Evolutionary conservation across 2,797 vertebrate genomes (phyloP), one percentile per base, ranked within the genome.

Genomic region (Prionace glauca): DNA sequence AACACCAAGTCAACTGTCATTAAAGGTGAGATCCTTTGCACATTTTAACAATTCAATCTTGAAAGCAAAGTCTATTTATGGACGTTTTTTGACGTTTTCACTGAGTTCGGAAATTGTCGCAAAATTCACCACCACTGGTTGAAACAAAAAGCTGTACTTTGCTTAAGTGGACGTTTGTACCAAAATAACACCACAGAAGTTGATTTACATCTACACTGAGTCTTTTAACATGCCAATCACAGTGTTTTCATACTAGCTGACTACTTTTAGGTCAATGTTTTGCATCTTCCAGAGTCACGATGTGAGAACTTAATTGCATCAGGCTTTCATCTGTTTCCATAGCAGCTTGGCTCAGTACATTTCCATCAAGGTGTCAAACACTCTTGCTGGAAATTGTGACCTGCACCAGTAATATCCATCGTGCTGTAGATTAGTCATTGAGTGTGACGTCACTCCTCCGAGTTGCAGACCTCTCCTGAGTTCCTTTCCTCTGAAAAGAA

Each of bases 271-370:
- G 93, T 16, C 20, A 14, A 18, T 77, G 26, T 29, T 72, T 0
- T 45, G 36, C 65, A 50, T 24, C 12, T 45, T 41, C 9, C 3
- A 22, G 14, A 62, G 88, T 65, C 60, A 62, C 32, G 22, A 93
- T 1, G 29, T 71, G 93, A 62, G 95, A 88, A 77, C 84, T 16
- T 79, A 0, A 5, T 67, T 96, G 96, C 95, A 95, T 96, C 88
- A 96, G 91, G 56, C 87, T 96, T 56, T 32, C 2, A 86, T 96
- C 96, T 96, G 29, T 96, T 96, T 96, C 81, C 96, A 96, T 18
- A 67, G 95, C 96, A 97, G 96, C 96, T 96, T 12, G 67, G 96
- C 96, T 96, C 90, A 96, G 71, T 88, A 95, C 8, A 62, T 96
- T 96, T 96, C 67, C 96, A 96, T 77, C 84, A 96, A 95, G 22